Conservation (phyloP, 2,888 invertebrate species). For the Melitaea athalia region DNA sequence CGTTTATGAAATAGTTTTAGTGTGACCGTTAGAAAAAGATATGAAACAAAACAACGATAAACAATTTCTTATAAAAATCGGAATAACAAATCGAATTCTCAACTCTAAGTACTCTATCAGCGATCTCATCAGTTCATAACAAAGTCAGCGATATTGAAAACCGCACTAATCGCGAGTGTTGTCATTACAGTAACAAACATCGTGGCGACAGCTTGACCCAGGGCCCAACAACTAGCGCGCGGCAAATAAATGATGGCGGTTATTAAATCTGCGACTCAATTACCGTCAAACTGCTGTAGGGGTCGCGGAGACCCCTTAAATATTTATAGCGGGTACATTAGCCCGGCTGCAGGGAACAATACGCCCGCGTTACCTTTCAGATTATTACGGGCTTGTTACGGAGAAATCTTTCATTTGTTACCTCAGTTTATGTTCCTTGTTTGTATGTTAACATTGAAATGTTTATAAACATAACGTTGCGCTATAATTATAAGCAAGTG, state of each 20-base stretch:
- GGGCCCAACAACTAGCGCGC: slow-evolving; percentile 10
- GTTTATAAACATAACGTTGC: neutral
- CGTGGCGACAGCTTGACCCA: neutral
- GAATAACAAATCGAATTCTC: no score
- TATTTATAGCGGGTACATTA: slow-evolving; percentile 12
- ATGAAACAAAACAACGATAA: no score
- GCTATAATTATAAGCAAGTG: neutral
- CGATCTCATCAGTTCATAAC: neutral
- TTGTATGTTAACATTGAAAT: neutral
- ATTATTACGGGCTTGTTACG: neutral
- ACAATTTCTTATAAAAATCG: no score
- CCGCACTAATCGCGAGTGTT: slow-evolving; percentile 9
- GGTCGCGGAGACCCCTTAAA: neutral
- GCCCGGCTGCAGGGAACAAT: neutral
- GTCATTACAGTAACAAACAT: slow-evolving; percentile 7
- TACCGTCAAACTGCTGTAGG: slow-evolving; percentile 12
- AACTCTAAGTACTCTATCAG: neutral
- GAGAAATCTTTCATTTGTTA: slow-evolving; percentile 2
- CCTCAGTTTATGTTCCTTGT: neutral
- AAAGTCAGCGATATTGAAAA: neutral
- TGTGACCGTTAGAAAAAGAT: no score
- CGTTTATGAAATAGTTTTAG: no score
- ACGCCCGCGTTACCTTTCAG: neutral
- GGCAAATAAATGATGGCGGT: slow-evolving; percentile 26
- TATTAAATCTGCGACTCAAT: slow-evolving; percentile 23